These are phyloP conservation scores for Scophthalmus maximus DNA, from an alignment of 2,113 vertebrate genomes.

Conservation along the genomic window DNA sequence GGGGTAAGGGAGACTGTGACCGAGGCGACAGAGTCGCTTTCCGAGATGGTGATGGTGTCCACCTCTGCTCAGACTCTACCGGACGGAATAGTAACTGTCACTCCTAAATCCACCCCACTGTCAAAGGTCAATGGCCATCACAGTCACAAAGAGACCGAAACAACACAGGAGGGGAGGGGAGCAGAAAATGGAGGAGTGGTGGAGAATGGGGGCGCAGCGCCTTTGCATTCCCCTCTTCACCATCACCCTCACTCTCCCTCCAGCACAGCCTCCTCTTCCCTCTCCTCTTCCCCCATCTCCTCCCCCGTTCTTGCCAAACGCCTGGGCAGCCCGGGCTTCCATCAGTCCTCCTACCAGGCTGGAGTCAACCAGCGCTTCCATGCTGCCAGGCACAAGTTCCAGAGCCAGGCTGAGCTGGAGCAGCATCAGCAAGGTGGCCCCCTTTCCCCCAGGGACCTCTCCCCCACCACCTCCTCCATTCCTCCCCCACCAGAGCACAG, in stretches of 20 bases:
- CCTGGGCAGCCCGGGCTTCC: slow-evolving; percentile 85
- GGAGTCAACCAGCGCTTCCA: slow-evolving; percentile 97
- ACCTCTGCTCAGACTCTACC: slow-evolving; percentile 86
- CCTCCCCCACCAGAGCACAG: slow-evolving; percentile 86
- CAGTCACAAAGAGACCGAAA: slow-evolving; percentile 72
- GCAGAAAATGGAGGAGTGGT: slow-evolving; percentile 71
- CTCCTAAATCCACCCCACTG: slow-evolving; percentile 61
- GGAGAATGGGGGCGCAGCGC: slow-evolving; percentile 82
- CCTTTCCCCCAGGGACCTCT: slow-evolving; percentile 89
- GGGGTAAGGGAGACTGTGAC: slow-evolving; percentile 41
- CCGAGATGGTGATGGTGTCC: slow-evolving; percentile 55
- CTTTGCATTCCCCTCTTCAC: slow-evolving; percentile 73
- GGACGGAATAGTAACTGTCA: slow-evolving; percentile 70
- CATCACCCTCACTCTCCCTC: slow-evolving; percentile 84
- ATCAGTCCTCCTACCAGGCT: slow-evolving; percentile 94
- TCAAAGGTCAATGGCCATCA: slow-evolving; percentile 89
- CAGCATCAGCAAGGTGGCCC: slow-evolving; percentile 77
- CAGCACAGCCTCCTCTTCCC: slow-evolving; percentile 92
- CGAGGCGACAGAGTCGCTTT: slow-evolving; percentile 53
- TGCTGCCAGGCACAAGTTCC: slow-evolving; percentile 95
- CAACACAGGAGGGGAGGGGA: slow-evolving; percentile 50
- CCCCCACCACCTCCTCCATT: slow-evolving; percentile 85
- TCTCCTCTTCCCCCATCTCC: slow-evolving; percentile 94
- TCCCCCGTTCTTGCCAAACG: slow-evolving; percentile 91
- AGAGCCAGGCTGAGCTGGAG: slow-evolving; percentile 92